Base-by-base conservation (phyloP, 2,888 invertebrate species). In the Epinotia nisella region DNA sequence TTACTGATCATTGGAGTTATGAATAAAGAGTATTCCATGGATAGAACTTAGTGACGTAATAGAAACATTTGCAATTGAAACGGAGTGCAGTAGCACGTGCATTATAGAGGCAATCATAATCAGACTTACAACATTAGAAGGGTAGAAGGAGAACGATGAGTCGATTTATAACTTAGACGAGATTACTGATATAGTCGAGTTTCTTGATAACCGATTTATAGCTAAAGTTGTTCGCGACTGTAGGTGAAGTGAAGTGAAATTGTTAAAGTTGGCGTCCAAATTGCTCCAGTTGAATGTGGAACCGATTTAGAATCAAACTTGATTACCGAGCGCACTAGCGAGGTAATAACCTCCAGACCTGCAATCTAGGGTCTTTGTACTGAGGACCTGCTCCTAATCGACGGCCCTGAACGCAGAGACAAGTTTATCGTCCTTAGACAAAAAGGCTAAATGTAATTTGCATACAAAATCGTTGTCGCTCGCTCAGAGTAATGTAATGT, bases 311-410 rank as follows among this genome's bases (percentile, higher is more conserved):
- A 72, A 68, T 56, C 65, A 49, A 66, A 66, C 70, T 78, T 77
- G 75, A 76, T 77, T 76, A 74, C 74, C 76, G 74, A 58, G 75
- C 74, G 79, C 62, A 70, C 74, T 77, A 75, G 76, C 78, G 75
- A 64, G 68, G 73, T 73, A 73, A 78, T 79, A 79, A 82, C 78
- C 81, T 77, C 78, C 73, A 67, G 78, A 81, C 79, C 79, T 75
- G 76, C 78, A 78, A 76, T 76, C 73, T 77, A 77, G 79, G 82
- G 82, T 81, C 79, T 81, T 81, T 80, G 81, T 78, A 78, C 81
- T 77, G 76, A 76, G 76, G 76, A 77, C 77, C 72, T 58, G 49
- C 49, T 29, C 39, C 61, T 72, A 72, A 72, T 72, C 75, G 73
- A 59, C 72, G 78, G 80, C 80, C 80, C 79, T 61, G 74, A 75